Evolutionary conservation across 2,113 vertebrate genomes (phyloP), one percentile per base, ranked within the genome.

Genomic region (Ochotona princeps): DNA sequence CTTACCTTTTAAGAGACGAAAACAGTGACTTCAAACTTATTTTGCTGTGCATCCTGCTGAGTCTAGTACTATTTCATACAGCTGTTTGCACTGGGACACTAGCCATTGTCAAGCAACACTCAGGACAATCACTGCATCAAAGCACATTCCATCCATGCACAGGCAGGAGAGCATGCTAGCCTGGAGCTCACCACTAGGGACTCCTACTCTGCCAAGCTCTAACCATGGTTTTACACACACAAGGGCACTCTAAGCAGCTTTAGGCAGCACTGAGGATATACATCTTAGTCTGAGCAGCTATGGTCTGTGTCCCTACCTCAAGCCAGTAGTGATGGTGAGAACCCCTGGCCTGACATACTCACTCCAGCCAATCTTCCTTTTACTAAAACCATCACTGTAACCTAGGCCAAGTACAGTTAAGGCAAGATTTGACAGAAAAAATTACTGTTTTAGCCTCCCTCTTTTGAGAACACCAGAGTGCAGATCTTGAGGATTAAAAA

Each of bases 11-110:
- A 89, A 82, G 28, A 94, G 78, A 83, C 26, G 76, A 93, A 90
- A 83, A 26, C 49, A 92, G 78, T 88, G 96, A 94, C 44, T 61
- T 76, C 44, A 81, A 95, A 67, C 88, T 76, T 70, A 92, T 88
- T 83, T 89, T 72, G 76, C 57, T 61, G 26, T 60, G 61, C 38
- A 44, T 79, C 51, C 38, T 7, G 1, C 18, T 69, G 54, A 57
- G 30, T 80, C 18, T n/a, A 73, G 47, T 82, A 84, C 70, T 30
- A 60, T 74, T 93, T 95, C 69, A 83, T 4, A 3, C 69, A 82
- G 28, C 11, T 91, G 81, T 90, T 83, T 94, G 81, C 44, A 92
- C 25, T 65, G 28, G 86, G 72, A 94, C 5, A 38, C 83, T 83
- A 83, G 20, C 72, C 66, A 92, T 80, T 91, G 15, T 86, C 26